Evolutionary conservation across 1,140 invertebrate species (phyloP).

Genomic region (Orchesella cincta): DNA sequence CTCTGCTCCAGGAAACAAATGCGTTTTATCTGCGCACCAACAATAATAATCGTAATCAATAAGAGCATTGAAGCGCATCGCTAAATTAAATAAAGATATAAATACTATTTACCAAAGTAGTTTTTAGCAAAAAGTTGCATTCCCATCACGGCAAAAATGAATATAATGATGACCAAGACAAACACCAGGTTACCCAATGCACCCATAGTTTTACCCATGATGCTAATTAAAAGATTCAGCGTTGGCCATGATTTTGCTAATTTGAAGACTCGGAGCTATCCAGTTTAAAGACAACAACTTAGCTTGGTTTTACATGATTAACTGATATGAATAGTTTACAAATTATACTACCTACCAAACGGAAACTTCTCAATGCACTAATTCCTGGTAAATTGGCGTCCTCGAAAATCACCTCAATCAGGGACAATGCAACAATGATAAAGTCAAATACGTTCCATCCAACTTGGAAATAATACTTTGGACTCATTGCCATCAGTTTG

Average conservation of each 20-base stretch:
- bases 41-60: slow-evolving; percentile 5
- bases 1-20: slow-evolving; percentile 65
- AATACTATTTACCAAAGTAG: slow-evolving; percentile 68
- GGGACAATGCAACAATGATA: slow-evolving; percentile 90
- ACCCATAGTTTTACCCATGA: slow-evolving; percentile 95
- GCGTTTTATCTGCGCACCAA: slow-evolving; percentile 73
- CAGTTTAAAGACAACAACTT: slow-evolving; percentile 55
- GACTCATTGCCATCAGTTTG: slow-evolving; percentile 94
- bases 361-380: slow-evolving; percentile 92
- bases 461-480: slow-evolving; percentile 95
- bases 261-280: slow-evolving; percentile 95
- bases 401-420: slow-evolving; percentile 87
- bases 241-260: slow-evolving; percentile 98
- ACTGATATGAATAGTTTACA: background rate
- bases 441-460: slow-evolving; percentile 99
- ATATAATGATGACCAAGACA: slow-evolving; percentile 95
- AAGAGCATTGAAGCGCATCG: background rate
- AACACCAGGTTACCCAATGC: slow-evolving; percentile 96
- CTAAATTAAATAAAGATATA: background rate
- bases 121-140: slow-evolving; percentile 95
- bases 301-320: background rate
- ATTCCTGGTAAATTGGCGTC: slow-evolving; percentile 86
- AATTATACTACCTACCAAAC: slow-evolving; percentile 74
- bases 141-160: slow-evolving; percentile 97
- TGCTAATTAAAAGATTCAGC: slow-evolving; percentile 94